Percentiles rank a stretch among this genome's conserved stretches.
Conservation (phyloP, 2,113 vertebrate genomes). For the Cryptomyrus ogoouensis region DNA sequence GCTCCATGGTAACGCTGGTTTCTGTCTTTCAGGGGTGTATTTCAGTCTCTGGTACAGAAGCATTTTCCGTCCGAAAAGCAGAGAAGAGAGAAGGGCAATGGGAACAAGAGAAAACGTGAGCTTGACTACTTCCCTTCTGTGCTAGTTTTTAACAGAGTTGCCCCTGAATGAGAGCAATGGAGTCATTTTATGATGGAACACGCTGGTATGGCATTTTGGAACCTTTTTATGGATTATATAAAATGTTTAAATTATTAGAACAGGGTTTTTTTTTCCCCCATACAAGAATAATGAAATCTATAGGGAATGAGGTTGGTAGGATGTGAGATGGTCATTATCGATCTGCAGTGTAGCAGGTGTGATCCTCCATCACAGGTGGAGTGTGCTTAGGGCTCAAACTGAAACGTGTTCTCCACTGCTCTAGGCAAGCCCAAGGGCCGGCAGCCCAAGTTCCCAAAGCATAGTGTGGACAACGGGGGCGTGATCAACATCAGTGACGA, state of each 20-base stretch:
- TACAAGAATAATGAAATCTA: background rate
- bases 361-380: background rate
- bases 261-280: background rate
- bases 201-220: background rate
- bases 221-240: background rate
- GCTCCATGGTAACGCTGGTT: background rate
- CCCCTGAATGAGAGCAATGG: background rate
- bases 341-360: background rate
- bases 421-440: slow-evolving; percentile 74
- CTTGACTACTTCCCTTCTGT: background rate
- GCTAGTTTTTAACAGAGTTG: background rate
- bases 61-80: slow-evolving; percentile 94
- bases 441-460: slow-evolving; percentile 64
- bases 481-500: slow-evolving; percentile 88
- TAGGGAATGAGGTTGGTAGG: background rate
- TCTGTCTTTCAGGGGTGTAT: slow-evolving; percentile 79
- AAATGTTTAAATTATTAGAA: background rate
- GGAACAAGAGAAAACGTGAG: slow-evolving; percentile 90
- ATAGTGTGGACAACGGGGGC: slow-evolving; percentile 48
- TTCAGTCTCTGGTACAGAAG: slow-evolving; percentile 91
- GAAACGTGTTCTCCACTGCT: background rate
- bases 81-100: slow-evolving; percentile 76
- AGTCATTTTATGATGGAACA: background rate
- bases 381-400: background rate
- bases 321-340: background rate